These are phyloP conservation scores for Ernsta delagoae DNA, from an alignment of 2,888 invertebrate species.

Conservation along the genomic window DNA sequence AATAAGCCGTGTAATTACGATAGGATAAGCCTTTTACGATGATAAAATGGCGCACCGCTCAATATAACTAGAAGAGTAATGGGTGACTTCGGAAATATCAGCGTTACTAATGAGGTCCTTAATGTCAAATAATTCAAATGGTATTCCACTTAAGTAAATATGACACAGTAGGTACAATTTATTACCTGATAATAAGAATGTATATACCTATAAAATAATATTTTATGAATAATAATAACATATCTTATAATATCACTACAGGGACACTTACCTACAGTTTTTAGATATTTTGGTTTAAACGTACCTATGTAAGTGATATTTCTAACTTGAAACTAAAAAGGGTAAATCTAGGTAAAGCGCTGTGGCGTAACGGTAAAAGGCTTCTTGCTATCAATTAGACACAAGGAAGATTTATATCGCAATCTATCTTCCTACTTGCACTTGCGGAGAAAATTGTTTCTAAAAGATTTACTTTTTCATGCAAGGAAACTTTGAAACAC, in stretches of 20 bases:
- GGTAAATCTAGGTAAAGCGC: constrained; percentile 42
- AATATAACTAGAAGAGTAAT: constrained; percentile 61
- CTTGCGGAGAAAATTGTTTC: constrained; percentile 69
- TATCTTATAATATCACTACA: too few relatives aligned
- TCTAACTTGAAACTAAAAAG: constrained; percentile 31
- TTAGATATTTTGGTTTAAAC: neutral
- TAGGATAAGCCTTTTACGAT: constrained; percentile 75
- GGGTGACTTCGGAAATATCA: constrained; percentile 55
- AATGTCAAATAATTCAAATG: constrained; percentile 48
- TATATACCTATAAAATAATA: neutral
- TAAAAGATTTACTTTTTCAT: constrained; percentile 52
- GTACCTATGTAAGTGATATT: neutral
- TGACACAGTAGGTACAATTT: too few relatives aligned
- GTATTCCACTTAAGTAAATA: neutral
- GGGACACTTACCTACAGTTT: too few relatives aligned
- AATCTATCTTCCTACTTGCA: constrained; percentile 69
- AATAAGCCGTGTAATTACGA: constrained; percentile 80
- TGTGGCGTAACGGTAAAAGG: constrained; percentile 44
- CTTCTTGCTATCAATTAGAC: constrained; percentile 79
- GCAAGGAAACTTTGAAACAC: neutral
- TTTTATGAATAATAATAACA: too few relatives aligned
- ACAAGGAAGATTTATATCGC: constrained; percentile 77
- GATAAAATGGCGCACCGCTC: constrained; percentile 67
- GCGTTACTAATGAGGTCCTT: constrained; percentile 59
- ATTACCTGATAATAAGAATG: neutral